These are phyloP conservation scores for Panthera uncia DNA, from an alignment of 2,113 vertebrate genomes.

Conservation along the genomic window DNA sequence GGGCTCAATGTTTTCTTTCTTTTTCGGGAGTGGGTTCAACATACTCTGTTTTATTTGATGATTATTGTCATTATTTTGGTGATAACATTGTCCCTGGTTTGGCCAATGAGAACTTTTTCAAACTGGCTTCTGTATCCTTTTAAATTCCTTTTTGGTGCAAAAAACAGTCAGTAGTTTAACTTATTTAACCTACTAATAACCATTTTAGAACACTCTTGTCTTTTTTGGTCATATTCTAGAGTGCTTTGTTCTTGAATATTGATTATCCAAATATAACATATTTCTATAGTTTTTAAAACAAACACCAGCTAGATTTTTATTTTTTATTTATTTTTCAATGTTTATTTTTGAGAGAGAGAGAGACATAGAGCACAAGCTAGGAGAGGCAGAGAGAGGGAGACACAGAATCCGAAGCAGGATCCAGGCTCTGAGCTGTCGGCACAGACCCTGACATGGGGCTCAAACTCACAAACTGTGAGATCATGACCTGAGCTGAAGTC, in stretches of 20 bases:
- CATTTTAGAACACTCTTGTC: neutral
- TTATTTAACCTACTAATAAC: neutral
- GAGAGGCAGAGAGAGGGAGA: neutral
- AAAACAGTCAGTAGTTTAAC: neutral
- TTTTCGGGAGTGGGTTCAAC: neutral
- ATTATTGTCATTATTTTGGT: neutral
- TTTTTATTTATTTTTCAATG: neutral
- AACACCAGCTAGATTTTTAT: neutral
- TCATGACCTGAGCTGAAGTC: neutral
- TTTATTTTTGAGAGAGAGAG: neutral
- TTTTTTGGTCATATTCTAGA: neutral
- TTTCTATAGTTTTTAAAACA: neutral
- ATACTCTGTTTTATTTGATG: neutral
- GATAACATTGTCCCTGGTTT: neutral
- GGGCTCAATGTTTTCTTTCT: neutral
- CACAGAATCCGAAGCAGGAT: neutral
- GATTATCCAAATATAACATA: neutral
- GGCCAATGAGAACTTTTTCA: neutral
- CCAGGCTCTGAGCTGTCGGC: neutral
- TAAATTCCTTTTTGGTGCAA: neutral
- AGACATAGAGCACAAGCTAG: neutral
- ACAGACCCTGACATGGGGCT: neutral
- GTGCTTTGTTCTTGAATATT: slow-evolving; percentile 13
- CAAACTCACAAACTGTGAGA: neutral
- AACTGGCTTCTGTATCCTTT: neutral